phyloP scores from a whole-genome alignment of 1,140 invertebrate genomes.

The Drosophila nasuta region DNA sequence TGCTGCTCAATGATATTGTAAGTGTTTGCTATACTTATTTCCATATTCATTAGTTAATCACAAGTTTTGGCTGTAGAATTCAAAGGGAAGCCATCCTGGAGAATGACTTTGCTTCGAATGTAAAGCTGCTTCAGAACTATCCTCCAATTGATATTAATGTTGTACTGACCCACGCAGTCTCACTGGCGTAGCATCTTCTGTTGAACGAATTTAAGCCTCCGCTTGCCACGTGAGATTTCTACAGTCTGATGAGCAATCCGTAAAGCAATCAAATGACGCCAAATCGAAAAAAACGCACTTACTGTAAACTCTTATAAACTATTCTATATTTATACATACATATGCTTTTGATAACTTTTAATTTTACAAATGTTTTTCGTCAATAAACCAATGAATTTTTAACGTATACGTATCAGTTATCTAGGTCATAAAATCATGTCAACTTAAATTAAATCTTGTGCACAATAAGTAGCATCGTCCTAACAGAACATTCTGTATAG shows the following conservation, averaged over 20 bases:
- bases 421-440: slow-evolving; percentile 27
- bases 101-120: slow-evolving; percentile 95
- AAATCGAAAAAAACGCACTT: slow-evolving; percentile 29
- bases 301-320: slow-evolving; percentile 20
- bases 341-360: slow-evolving; percentile 60
- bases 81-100: slow-evolving; percentile 92
- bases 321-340: slow-evolving; percentile 40
- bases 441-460: slow-evolving; percentile 41
- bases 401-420: slow-evolving; percentile 33
- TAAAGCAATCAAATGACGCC: slow-evolving; percentile 65
- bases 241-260: slow-evolving; percentile 39
- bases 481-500: slow-evolving; percentile 16
- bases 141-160: slow-evolving; percentile 89
- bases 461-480: slow-evolving; percentile 15
- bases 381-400: slow-evolving; percentile 65
- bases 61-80: slow-evolving; percentile 87
- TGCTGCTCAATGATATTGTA: slow-evolving; percentile 99
- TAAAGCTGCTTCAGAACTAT: slow-evolving; percentile 96
- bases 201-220: slow-evolving; percentile 26
- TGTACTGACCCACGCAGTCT: slow-evolving; percentile 74
- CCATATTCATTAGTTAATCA: neutral
- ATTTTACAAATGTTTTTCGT: slow-evolving; percentile 59
- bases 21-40: slow-evolving; percentile 78
- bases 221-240: slow-evolving; percentile 24
- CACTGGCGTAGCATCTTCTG: slow-evolving; percentile 55